Base-by-base conservation (phyloP, 2,888 invertebrate genomes). In the Camptogramma bilineatum region DNA sequence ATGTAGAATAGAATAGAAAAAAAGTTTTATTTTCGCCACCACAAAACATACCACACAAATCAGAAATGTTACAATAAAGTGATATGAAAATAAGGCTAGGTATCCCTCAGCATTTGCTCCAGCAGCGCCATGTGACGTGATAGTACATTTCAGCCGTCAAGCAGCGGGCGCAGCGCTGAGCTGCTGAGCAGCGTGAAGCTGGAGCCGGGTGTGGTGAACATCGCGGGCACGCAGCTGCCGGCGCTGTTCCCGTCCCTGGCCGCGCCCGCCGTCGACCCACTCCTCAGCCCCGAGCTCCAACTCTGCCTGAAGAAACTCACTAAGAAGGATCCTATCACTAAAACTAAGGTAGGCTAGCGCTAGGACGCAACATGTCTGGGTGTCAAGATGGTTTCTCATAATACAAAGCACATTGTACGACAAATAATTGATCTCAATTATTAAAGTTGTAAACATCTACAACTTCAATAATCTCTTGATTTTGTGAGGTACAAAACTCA, bases 241-340 rank as follows among this genome's bases (percentile, higher is more conserved):
- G 79, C 84, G 0, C 65, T 91, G 46, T 91, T 92, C 68, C 86
- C 89, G 0, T 79, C 86, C 0, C 83, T 81, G 61, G 87, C 77
- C 64, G 85, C 74, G 71, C 74, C 91, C 42, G 92, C 94, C 28
- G 95, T 95, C 48, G 96, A 96, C 57, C 87, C 95, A n/a, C 95
- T 96, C 64, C 87, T 98, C 1, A 96, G 96, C 79, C 92, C 95
- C 0, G 96, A 96, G 79, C 96, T 97, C 77, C 95, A 97, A 71
- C 85, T 98, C 52, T 95, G 96, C 52, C 90, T 98, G 61, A 96
- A 97, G 74, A 98, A 98, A 86, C 95, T 98, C 86, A 95, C 95
- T 59, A 99, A 99, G 83, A 98, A 97, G 82, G 98, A 98, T 93
- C 95, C 96, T 0, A 96, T 96, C 2, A 99, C 99, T 4, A 98